phyloP scores from a whole-genome alignment of 2,888 invertebrate genomes.

The Drosophila demipolita region DNA sequence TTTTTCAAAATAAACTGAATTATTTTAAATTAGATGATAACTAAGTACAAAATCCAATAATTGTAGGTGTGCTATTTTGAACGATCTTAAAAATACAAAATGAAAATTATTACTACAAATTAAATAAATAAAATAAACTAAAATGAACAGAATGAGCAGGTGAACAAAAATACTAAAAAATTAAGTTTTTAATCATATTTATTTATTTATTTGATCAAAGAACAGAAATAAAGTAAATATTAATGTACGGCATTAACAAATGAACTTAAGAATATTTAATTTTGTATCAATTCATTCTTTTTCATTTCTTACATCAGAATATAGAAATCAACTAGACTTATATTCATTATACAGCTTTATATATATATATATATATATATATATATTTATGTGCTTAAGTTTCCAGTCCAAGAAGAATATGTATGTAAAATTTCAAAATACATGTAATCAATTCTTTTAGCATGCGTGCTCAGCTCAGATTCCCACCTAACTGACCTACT shows the following conservation, averaged over 20 bases:
- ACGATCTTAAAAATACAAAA: neutral
- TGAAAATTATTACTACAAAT: neutral
- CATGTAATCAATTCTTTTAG: slow-evolving; percentile 2
- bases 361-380: neutral
- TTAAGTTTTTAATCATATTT: neutral
- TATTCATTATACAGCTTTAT: neutral
- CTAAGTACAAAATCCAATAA: neutral
- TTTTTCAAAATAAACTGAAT: neutral
- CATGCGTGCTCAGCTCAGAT: slow-evolving; percentile 4
- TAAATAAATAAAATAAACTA: neutral
- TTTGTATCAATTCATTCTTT: neutral
- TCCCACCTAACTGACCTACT: slow-evolving; percentile 37
- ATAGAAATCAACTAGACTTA: neutral
- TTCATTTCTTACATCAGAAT: neutral
- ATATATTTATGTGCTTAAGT: neutral
- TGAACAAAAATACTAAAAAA: neutral
- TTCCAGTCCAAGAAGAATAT: neutral
- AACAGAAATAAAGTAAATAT: too few relatives aligned
- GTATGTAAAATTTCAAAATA: neutral
- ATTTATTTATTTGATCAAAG: neutral
- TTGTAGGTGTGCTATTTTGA: neutral
- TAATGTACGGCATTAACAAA: neutral
- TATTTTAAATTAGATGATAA: neutral
- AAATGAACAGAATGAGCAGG: neutral
- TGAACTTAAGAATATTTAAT: neutral